Base-by-base conservation (phyloP, 2,113 vertebrate species). In the Tupaia tana region DNA sequence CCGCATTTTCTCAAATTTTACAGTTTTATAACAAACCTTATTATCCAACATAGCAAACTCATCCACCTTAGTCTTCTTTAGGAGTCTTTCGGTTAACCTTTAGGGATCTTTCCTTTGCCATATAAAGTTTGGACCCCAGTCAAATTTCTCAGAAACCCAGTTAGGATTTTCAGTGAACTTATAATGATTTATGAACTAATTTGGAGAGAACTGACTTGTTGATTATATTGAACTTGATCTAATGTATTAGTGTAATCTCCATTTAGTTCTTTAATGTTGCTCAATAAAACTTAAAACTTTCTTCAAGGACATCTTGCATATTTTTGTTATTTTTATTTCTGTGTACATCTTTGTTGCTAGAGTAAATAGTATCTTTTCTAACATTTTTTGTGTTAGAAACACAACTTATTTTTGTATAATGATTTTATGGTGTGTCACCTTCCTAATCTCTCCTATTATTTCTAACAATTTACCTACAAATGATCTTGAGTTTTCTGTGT, bases 371-470 rank as follows among this genome's bases (percentile, higher is more conserved):
- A 87, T 52, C 12, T 91, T 81, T 78, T 66, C 31, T 70, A 88
- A 61, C 16, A 54, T 78, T 79, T 93, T 93, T 71, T 67, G 54
- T 31, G 6, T 63, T 89, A 82, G 58, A 83, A 80, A 79, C 69
- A 12, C 2, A 94, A 73, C 31, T 93, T 93, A 89, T 80, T 89
- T 89, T 92, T 92, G 22, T 89, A 59, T 59, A 74, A 8, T 71
- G 80, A 89, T 86, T 95, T 82, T 86, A 90, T 15, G 86, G 12
- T 95, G 29, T 56, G 61, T 61, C 34, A 70, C 7, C 20, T 80
- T 70, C 29, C 34, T 80, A 95, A 92, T 63, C 19, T 95, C 29
- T 81, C 63, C 52, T 86, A 43, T 14, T 92, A 79, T 94, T 85
- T 81, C 19, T 84, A 79, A 90, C 58, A 90, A 70, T 80, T 95